Conservation (phyloP, 2,113 vertebrate species). For the Semicossyphus pulcher region DNA sequence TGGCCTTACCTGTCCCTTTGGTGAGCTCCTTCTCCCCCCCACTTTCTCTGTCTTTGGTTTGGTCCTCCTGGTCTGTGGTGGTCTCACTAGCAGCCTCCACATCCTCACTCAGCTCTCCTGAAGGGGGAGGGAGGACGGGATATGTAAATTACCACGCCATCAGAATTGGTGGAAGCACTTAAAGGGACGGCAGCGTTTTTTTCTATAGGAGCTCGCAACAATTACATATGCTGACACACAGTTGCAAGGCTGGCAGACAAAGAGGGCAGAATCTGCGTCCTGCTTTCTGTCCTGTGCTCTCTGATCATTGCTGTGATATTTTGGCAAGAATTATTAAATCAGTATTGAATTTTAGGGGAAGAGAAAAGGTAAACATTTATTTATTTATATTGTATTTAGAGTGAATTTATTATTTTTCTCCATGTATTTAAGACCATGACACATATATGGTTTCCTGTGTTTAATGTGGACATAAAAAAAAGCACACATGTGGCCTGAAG, state of each 20-base stretch:
- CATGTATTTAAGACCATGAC: conserved; percentile 62
- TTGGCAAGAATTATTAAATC: conserved; percentile 45
- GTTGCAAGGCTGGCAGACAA: conserved; percentile 81
- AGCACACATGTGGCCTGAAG: conserved; percentile 61
- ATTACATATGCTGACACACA: conserved; percentile 84
- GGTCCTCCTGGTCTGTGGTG: conserved; percentile 92
- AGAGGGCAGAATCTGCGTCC: conserved; percentile 74
- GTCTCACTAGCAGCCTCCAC: conserved; percentile 93
- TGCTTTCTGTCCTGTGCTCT: conserved; percentile 53
- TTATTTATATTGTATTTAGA: conserved; percentile 20
- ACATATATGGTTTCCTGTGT: conserved; percentile 67
- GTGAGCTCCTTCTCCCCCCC: conserved; percentile 93
- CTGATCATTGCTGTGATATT: conserved; percentile 57
- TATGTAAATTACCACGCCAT: conserved; percentile 88
- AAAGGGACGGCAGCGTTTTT: conserved; percentile 87
- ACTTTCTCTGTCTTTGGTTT: conserved; percentile 94
- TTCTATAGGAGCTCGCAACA: conserved; percentile 84
- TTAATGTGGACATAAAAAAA: conserved; percentile 73
- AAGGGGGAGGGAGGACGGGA: conserved; percentile 85
- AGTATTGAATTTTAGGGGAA: neutral
- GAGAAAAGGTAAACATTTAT: neutral
- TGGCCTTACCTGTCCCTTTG: conserved; percentile 93
- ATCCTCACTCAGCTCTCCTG: conserved; percentile 97
- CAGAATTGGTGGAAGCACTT: conserved; percentile 89
- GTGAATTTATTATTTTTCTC: conserved; percentile 54